A percentile compares a stretch with the other conserved stretches of the same genome.
Conservation (phyloP, 1,140 invertebrate genomes). For the Macrobrachium nipponense region DNA sequence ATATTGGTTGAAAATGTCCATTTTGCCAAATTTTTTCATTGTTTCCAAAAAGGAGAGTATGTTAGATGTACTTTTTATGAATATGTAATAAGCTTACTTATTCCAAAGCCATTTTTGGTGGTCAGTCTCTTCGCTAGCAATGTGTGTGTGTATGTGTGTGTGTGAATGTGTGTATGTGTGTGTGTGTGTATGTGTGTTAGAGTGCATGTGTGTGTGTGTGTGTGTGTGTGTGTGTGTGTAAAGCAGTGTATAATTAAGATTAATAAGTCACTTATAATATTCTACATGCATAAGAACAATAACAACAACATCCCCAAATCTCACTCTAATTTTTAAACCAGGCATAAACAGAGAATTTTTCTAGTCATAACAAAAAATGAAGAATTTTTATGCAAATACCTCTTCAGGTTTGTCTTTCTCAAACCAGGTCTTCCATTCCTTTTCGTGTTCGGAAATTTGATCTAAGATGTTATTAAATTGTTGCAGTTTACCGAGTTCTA, state of each 20-base stretch:
- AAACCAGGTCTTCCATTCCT: constrained; percentile 94
- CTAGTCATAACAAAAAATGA: neutral
- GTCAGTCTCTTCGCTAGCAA: too few relatives aligned
- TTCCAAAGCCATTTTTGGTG: too few relatives aligned
- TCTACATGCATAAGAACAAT: too few relatives aligned
- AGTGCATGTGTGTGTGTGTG: neutral
- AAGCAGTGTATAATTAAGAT: too few relatives aligned
- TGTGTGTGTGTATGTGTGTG: neutral
- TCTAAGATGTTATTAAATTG: constrained; percentile 84
- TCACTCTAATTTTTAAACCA: too few relatives aligned
- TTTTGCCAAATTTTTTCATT: too few relatives aligned
- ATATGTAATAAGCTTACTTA: too few relatives aligned
- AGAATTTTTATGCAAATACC: neutral
- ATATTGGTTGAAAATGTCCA: too few relatives aligned
- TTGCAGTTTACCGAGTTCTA: constrained; percentile 90
- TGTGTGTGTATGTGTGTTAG: neutral
- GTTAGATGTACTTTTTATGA: too few relatives aligned
- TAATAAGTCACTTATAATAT: too few relatives aligned
- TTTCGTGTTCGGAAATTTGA: constrained; percentile 87
- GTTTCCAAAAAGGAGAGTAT: too few relatives aligned
- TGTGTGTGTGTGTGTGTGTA: neutral
- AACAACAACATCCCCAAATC: neutral
- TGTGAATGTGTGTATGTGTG: neutral
- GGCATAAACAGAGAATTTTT: too few relatives aligned
- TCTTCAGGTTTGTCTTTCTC: constrained; percentile 82